Percentiles rank a stretch among this genome's conserved stretches.
These are phyloP conservation scores for Liparis tanakae DNA, from an alignment of 2,797 vertebrate species.

Conservation along the genomic window DNA sequence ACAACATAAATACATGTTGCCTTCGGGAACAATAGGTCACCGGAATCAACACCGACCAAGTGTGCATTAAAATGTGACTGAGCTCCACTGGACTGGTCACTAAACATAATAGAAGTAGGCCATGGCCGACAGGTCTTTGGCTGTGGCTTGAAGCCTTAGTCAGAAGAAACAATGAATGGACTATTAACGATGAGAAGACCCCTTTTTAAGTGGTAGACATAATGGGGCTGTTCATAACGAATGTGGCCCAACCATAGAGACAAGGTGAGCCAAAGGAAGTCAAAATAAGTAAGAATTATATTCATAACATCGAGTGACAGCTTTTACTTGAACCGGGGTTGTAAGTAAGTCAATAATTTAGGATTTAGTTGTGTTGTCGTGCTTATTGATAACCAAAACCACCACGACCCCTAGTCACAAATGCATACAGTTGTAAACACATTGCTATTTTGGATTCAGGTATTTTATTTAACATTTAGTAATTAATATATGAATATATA, in stretches of 20 bases:
- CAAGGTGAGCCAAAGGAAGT: slow-evolving; percentile 54
- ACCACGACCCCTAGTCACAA: neutral
- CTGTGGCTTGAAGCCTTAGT: slow-evolving; percentile 58
- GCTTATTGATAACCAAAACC: neutral
- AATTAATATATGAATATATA: neutral
- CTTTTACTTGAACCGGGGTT: slow-evolving; percentile 9
- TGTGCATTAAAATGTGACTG: slow-evolving; percentile 16
- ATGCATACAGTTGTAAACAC: neutral
- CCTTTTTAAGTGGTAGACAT: slow-evolving; percentile 65
- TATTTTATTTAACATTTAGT: neutral
- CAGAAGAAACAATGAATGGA: slow-evolving; percentile 72
- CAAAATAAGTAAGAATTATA: slow-evolving; percentile 5
- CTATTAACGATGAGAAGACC: slow-evolving; percentile 71
- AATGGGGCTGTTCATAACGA: slow-evolving; percentile 70
- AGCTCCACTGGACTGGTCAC: slow-evolving; percentile 36
- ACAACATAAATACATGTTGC: neutral
- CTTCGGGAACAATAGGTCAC: neutral
- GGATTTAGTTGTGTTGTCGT: neutral
- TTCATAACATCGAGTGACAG: slow-evolving; percentile 12
- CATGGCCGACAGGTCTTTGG: slow-evolving; percentile 53
- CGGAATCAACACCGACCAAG: slow-evolving; percentile 3
- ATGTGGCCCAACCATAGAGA: slow-evolving; percentile 53
- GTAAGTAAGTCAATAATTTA: neutral
- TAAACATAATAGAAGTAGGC: slow-evolving; percentile 57
- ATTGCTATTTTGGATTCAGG: neutral